A percentile compares a stretch with the other conserved stretches of the same genome.
Evolutionary conservation across 2,113 vertebrate species (phyloP).

Genomic region (Ranitomeya variabilis): DNA sequence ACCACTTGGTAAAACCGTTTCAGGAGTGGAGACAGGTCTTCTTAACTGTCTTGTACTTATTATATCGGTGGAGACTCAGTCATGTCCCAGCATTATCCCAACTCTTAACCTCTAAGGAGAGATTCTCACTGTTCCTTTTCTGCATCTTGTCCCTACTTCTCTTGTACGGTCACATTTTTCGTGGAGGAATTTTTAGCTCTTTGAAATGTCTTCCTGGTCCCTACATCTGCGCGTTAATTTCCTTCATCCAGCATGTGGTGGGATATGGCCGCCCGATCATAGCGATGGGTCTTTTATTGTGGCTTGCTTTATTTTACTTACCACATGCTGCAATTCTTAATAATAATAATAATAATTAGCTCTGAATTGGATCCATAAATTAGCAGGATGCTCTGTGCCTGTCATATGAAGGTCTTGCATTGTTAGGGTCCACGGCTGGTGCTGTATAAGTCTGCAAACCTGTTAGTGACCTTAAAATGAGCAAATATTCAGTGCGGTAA

Average conservation of each 20-base stretch:
- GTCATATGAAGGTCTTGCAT: slow-evolving; percentile 25
- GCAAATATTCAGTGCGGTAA: neutral
- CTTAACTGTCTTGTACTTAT: too few relatives aligned
- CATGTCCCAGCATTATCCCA: too few relatives aligned
- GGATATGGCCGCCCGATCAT: neutral
- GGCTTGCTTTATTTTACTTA: neutral
- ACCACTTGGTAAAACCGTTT: neutral
- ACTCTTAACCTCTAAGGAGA: too few relatives aligned
- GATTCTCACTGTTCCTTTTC: too few relatives aligned
- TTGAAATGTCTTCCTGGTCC: neutral
- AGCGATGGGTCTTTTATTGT: neutral
- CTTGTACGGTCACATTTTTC: neutral
- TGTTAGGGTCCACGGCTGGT: neutral
- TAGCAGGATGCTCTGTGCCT: neutral
- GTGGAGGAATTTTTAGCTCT: neutral
- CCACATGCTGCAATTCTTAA: slow-evolving; percentile 1
- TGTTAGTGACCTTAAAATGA: neutral
- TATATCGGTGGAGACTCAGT: too few relatives aligned
- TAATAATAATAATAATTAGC: neutral
- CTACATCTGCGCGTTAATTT: neutral
- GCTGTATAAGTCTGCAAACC: slow-evolving; percentile 25
- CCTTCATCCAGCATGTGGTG: neutral
- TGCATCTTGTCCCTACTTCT: too few relatives aligned
- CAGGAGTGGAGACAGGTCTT: too few relatives aligned
- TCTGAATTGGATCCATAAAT: neutral